Percentiles rank a stretch among this genome's conserved stretches.
Conservation (phyloP, 2,797 vertebrate genomes). For the Meda fulgida region DNA sequence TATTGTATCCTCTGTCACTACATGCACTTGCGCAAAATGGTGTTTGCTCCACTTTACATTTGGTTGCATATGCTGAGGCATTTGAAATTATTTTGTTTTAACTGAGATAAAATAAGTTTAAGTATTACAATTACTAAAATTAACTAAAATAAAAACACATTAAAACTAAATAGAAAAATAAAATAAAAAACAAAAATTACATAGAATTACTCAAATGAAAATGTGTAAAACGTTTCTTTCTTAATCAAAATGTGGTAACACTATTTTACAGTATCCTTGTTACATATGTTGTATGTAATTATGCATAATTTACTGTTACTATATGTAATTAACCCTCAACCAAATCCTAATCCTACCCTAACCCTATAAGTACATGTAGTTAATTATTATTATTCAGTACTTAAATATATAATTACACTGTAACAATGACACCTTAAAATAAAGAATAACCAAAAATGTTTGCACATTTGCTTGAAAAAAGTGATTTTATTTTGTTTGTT, state of each 20-base stretch:
- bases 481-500: neutral
- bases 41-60: neutral
- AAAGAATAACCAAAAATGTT: neutral
- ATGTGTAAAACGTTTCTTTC: neutral
- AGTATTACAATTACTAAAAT: neutral
- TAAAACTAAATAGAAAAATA: neutral
- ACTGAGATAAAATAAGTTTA: neutral
- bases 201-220: neutral
- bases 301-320: too few relatives aligned
- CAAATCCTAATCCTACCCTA: too few relatives aligned
- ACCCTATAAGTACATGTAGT: too few relatives aligned
- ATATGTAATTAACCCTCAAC: too few relatives aligned
- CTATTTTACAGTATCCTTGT: too few relatives aligned
- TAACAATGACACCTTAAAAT: too few relatives aligned
- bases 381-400: too few relatives aligned
- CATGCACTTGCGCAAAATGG: neutral
- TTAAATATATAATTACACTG: too few relatives aligned
- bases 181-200: neutral
- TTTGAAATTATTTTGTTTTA: neutral
- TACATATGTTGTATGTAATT: too few relatives aligned
- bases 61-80: neutral
- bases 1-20: neutral
- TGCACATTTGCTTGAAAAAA: neutral
- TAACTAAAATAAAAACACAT: neutral
- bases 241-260: neutral